A percentile compares a stretch with the other conserved stretches of the same genome.
phyloP scores from a whole-genome alignment of 1,140 invertebrate species.

The Lepeophtheirus salmonis region DNA sequence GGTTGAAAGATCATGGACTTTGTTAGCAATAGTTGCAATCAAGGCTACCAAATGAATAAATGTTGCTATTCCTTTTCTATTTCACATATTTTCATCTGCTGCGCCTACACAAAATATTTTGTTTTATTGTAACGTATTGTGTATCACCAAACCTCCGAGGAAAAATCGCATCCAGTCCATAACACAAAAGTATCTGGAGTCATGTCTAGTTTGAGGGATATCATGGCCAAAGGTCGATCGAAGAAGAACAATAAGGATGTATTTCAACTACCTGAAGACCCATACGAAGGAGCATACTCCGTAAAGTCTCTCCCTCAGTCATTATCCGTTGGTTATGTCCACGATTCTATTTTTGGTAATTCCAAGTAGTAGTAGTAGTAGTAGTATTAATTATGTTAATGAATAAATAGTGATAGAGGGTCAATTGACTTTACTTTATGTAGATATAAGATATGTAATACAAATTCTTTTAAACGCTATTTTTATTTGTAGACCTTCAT shows the following conservation, averaged over 20 bases:
- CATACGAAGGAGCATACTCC: not conserved
- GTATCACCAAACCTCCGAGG: no score
- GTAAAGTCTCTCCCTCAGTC: not conserved
- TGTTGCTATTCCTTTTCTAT: no score
- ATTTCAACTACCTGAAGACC: not conserved
- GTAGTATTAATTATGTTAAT: not conserved
- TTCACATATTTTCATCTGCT: no score
- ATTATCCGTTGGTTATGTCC: not conserved
- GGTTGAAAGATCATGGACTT: no score
- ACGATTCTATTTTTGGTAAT: not conserved
- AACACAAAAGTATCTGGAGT: no score
- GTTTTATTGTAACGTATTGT: no score
- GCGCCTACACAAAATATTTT: no score
- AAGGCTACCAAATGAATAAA: no score
- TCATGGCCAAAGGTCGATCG: not conserved
- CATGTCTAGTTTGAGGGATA: not conserved
- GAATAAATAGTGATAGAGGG: not conserved
- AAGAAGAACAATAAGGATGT: not conserved
- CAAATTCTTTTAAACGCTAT: not conserved
- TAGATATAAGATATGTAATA: not conserved
- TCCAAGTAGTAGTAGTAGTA: no score
- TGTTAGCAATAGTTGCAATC: no score
- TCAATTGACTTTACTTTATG: not conserved
- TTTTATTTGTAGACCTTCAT: conserved; percentile 34
- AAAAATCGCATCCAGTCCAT: no score